Base-by-base conservation (phyloP, 2,113 vertebrate genomes). In the Eptesicus fuscus region DNA sequence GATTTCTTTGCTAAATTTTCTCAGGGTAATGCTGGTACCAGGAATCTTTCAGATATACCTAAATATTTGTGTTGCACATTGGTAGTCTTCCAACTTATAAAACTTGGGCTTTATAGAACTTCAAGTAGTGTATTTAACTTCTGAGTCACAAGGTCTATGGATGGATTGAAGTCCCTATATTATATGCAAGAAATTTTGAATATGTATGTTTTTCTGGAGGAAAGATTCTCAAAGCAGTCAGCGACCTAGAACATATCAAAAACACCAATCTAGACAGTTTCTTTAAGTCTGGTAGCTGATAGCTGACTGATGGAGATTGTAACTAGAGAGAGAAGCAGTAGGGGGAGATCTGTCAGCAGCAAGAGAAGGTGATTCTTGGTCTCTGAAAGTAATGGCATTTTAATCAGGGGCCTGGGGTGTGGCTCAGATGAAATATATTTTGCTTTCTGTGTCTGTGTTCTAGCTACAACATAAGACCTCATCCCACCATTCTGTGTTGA, bases 161-260 rank as follows among this genome's bases (percentile, higher is more conserved):
- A 37, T 80, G 17, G 25, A 8, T 59, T 79, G 7, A 74, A 70
- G 37, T 90, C 28, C 32, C 13, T 71, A 25, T 71, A 70, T 44
- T 70, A 71, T 28, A 69, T 53, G 16, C 20, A 67, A 69, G 17
- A 25, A 44, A 30, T 71, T 73, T 77, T 51, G 30, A 30, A 49
- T 83, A 61, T 6, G 17, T 37, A 49, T 3, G 5, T 92, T 95
- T 86, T 89, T 76, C 23, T 53, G 9, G n/a, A 16, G 14, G 32
- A 59, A 95, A 88, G n/a, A 65, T 28, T 95, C 35, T 69, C 42
- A 76, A 87, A 94, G 70, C 22, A 65, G 42, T 78, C 53, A 49
- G 22, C 49, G 40, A 89, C 90, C 40, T 86, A 51, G 37, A 92
- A 83, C 47, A 40, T 32, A 69, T 13, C 71, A 16, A 79, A 61